Evolutionary conservation across 2,113 vertebrate genomes (phyloP).

Genomic region (Sturnus vulgaris): DNA sequence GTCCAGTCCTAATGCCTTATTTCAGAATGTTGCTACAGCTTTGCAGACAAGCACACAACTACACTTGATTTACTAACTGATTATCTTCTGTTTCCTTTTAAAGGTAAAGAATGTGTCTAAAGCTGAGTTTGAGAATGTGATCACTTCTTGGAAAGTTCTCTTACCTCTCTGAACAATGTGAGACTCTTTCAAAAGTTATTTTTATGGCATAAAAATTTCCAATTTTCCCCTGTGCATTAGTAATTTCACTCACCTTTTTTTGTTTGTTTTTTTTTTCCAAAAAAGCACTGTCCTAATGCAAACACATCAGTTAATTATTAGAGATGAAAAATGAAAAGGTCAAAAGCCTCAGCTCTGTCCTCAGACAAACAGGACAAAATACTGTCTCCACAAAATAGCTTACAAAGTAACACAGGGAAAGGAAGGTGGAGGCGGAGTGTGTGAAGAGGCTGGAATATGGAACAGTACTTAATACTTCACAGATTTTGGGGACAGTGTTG

Average conservation of each 20-base stretch:
- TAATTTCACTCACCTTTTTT: not conserved
- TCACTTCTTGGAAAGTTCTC: slow-evolving; percentile 53
- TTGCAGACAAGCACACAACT: slow-evolving; percentile 50
- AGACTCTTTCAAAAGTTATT: slow-evolving; percentile 33
- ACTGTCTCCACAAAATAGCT: not conserved
- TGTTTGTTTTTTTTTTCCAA: not conserved
- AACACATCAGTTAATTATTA: not conserved
- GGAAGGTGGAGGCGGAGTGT: not conserved
- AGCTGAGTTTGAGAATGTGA: slow-evolving; percentile 30
- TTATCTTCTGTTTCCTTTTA: slow-evolving; percentile 72
- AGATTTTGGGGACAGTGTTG: not conserved
- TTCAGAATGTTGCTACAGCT: slow-evolving; percentile 45
- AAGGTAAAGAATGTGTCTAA: slow-evolving; percentile 75
- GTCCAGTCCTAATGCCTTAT: not conserved
- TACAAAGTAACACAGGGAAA: not conserved
- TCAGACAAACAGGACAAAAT: not conserved
- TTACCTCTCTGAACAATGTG: slow-evolving; percentile 42
- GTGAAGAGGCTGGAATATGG: not conserved
- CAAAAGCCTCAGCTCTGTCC: not conserved
- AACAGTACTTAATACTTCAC: not conserved
- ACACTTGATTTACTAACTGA: slow-evolving; percentile 63
- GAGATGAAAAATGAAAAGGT: not conserved
- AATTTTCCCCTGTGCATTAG: not conserved
- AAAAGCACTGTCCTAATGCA: not conserved
- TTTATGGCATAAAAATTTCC: not conserved